phyloP scores from a whole-genome alignment of 2,113 vertebrate species.

The Callospermophilus lateralis region DNA sequence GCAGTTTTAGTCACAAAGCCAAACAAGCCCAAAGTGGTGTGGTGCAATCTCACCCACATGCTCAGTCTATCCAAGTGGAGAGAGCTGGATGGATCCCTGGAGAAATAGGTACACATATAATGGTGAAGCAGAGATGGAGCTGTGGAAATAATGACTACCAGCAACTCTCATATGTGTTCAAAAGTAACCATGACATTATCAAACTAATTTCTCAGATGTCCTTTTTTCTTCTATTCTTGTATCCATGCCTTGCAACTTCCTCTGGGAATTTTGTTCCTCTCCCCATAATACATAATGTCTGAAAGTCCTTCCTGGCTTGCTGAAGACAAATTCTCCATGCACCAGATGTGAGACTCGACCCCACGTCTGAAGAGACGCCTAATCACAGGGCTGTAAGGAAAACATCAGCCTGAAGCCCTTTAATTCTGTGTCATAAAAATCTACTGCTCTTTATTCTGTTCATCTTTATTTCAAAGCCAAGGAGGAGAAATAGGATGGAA shows the following conservation, averaged over 20 bases:
- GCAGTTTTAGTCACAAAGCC: background rate
- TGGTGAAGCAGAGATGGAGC: background rate
- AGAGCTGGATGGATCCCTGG: background rate
- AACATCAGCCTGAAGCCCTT: background rate
- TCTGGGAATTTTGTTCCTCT: slow-evolving; percentile 56
- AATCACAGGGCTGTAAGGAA: background rate
- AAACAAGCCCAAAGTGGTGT: background rate
- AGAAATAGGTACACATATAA: background rate
- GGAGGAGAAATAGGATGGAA: background rate
- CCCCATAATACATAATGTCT: background rate
- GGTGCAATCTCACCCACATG: background rate
- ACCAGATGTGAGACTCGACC: background rate
- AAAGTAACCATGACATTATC: slow-evolving; percentile 34
- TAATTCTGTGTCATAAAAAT: background rate
- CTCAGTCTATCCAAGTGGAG: no score
- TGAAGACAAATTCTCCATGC: background rate
- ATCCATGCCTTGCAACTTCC: slow-evolving; percentile 36
- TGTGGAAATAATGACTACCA: background rate
- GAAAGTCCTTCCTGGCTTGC: background rate
- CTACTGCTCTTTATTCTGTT: background rate
- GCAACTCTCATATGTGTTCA: background rate
- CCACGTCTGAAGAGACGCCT: background rate
- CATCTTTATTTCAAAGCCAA: slow-evolving; percentile 25
- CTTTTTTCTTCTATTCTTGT: slow-evolving; percentile 29
- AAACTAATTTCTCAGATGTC: slow-evolving; percentile 35